A percentile compares a stretch with the other conserved stretches of the same genome.
Evolutionary conservation across 2,113 vertebrate species (phyloP).

Genomic region (cattle (Bos taurus)): DNA sequence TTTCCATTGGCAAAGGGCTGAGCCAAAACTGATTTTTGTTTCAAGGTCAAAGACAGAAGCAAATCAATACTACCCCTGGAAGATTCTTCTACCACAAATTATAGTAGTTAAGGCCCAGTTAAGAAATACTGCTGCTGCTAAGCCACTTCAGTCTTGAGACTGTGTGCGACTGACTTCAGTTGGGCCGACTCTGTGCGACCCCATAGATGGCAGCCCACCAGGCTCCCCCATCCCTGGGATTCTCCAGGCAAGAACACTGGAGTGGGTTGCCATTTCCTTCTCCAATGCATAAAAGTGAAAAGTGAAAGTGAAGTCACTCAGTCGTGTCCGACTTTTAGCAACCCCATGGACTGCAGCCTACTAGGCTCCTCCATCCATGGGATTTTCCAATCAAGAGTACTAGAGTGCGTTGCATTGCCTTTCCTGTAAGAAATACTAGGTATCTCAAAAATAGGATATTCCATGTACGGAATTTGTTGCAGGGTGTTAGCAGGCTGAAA

Average conservation of each 20-base stretch:
- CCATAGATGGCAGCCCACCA: neutral
- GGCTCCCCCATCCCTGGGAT: rapidly evolving
- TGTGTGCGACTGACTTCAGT: neutral
- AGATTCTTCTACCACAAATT: neutral
- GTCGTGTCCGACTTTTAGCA: rapidly evolving
- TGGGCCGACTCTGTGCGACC: rapidly evolving
- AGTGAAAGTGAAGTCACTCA: neutral
- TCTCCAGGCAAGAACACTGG: neutral
- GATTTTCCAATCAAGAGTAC: neutral
- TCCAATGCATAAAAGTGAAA: neutral
- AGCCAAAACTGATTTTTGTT: neutral
- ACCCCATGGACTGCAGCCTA: neutral
- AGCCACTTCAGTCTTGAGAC: rapidly evolving
- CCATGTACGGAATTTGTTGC: neutral
- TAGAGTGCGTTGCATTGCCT: neutral
- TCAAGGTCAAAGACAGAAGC: neutral
- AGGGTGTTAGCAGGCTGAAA: neutral
- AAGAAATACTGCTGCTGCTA: neutral
- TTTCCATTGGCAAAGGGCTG: neutral
- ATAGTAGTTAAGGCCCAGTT: neutral
- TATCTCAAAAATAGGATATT: neutral
- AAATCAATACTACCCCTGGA: neutral
- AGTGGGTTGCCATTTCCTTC: neutral
- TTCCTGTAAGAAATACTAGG: neutral
- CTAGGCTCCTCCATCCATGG: neutral